Evolutionary conservation across 2,113 vertebrate genomes (phyloP).

Genomic region (Neopipo cinnamomea): DNA sequence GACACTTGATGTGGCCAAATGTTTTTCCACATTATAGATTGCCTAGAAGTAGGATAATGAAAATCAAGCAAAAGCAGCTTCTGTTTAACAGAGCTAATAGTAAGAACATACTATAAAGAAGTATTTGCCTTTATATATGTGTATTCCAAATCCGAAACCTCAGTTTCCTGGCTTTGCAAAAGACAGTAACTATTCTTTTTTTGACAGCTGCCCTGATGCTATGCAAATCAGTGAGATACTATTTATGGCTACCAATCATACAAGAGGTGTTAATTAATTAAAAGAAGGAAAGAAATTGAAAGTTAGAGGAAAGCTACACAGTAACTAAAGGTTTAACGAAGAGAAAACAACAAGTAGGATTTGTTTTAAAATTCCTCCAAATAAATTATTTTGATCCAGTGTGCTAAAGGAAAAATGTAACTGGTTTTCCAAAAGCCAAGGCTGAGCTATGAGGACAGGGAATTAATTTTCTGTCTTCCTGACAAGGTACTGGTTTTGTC

Average conservation of each 20-base stretch:
- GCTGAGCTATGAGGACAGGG: not conserved
- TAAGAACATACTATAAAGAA: not conserved
- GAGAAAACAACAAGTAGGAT: not conserved
- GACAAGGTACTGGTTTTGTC: not conserved
- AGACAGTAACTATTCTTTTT: not conserved
- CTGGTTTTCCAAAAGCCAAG: not conserved
- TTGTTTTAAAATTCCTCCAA: not conserved
- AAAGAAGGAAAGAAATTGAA: not conserved
- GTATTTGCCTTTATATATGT: not conserved
- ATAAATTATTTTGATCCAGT: not conserved
- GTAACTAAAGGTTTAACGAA: not conserved
- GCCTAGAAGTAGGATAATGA: not conserved
- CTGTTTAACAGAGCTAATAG: not conserved
- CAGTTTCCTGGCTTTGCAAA: not conserved
- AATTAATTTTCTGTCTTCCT: not conserved
- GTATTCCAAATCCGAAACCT: not conserved
- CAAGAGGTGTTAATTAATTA: not conserved
- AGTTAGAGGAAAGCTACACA: not conserved
- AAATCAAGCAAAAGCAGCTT: not conserved
- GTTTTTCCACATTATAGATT: not conserved
- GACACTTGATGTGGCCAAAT: not conserved
- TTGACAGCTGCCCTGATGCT: not conserved
- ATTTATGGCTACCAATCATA: not conserved
- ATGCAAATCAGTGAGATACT: not conserved
- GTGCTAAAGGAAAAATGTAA: not conserved